Evolutionary conservation across 2,888 invertebrate species (phyloP).

Genomic region (Caenorhabditis japonica): DNA sequence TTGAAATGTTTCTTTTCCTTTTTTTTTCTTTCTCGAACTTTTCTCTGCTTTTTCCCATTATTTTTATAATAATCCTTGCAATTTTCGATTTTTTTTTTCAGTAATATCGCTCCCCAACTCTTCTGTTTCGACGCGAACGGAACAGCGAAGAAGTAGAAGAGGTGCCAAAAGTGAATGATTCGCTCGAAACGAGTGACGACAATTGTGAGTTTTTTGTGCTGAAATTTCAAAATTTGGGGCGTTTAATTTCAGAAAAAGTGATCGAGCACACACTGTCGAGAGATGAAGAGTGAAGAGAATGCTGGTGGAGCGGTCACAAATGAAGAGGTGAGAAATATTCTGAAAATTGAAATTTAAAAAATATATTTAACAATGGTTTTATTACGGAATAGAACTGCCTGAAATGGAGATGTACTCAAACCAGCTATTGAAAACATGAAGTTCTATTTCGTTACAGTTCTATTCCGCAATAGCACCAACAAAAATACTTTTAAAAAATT

Average conservation of each 20-base stretch:
- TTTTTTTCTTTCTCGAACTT: no score
- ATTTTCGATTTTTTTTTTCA: no score
- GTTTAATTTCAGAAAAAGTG: not conserved
- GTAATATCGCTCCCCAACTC: no score
- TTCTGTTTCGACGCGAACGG: no score
- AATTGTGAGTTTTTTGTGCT: constrained; percentile 1
- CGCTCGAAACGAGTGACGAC: constrained; percentile 2
- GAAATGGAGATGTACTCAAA: no score
- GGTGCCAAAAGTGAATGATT: not conserved
- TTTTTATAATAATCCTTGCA: no score
- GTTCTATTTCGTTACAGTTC: not conserved
- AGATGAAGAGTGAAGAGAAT: constrained; percentile 39
- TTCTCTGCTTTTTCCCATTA: no score
- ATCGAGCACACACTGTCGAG: no score
- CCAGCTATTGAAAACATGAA: not conserved
- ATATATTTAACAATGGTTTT: not conserved
- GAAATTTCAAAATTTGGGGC: not conserved
- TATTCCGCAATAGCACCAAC: no score
- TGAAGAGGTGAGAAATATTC: constrained; percentile 24
- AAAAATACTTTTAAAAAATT: not conserved
- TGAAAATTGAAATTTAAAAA: constrained; percentile 2
- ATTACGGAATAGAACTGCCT: no score
- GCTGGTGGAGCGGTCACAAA: constrained; percentile 16
- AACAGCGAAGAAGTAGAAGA: no score
- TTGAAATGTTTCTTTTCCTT: no score